These are phyloP conservation scores for Diachasmimorpha longicaudata DNA, from an alignment of 1,140 invertebrate genomes.

Conservation along the genomic window DNA sequence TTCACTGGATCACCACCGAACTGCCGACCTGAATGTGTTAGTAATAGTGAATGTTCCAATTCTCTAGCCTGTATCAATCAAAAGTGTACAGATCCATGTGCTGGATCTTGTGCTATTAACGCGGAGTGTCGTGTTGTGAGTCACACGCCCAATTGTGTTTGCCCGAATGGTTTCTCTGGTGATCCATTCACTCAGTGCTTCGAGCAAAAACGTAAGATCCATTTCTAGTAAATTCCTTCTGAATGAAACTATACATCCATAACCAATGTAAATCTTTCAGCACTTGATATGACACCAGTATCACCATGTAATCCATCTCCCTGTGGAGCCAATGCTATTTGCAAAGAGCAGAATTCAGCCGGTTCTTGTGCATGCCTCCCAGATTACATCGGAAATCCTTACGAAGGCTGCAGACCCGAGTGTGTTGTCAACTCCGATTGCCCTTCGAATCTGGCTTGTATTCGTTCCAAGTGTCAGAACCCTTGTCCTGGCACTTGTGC, in stretches of 20 bases:
- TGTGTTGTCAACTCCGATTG: constrained; percentile 64
- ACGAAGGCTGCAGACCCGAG: constrained; percentile 60
- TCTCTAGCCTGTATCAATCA: constrained; percentile 62
- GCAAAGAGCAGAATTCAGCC: constrained; percentile 50
- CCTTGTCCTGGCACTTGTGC: constrained; percentile 66
- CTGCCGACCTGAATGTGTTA: constrained; percentile 63
- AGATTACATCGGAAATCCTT: constrained; percentile 63
- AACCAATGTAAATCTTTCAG: background rate
- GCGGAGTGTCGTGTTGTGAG: constrained; percentile 65
- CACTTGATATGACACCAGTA: constrained; percentile 10
- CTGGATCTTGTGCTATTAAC: constrained; percentile 59
- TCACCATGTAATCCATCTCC: constrained; percentile 74
- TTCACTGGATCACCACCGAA: constrained; percentile 64
- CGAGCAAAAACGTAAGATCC: constrained; percentile 7
- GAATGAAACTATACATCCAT: constrained; percentile 48
- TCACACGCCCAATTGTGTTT: constrained; percentile 67
- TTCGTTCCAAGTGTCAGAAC: constrained; percentile 62
- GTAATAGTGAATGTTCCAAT: constrained; percentile 59
- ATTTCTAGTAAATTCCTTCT: constrained; percentile 31
- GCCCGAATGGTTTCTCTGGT: constrained; percentile 61
- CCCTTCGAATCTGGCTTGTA: constrained; percentile 58
- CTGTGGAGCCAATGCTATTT: constrained; percentile 68
- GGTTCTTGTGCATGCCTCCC: constrained; percentile 60
- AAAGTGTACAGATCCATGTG: constrained; percentile 66
- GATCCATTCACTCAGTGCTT: constrained; percentile 67